phyloP scores from a whole-genome alignment of 2,888 invertebrate species.

The Dasypogon diadema region DNA sequence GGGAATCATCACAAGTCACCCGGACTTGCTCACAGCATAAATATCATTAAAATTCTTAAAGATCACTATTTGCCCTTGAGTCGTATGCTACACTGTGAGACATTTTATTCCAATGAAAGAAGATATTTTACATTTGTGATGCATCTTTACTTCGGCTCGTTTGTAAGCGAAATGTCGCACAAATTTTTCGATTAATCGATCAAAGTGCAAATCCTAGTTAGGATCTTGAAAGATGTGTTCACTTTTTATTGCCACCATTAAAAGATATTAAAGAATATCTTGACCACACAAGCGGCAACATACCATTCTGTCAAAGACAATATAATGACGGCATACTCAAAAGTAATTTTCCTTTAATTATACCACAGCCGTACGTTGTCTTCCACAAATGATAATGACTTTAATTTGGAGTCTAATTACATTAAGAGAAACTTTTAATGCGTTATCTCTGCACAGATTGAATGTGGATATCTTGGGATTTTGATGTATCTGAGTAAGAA shows the following conservation, averaged over 20 bases:
- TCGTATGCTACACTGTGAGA: neutral
- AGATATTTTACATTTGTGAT: neutral
- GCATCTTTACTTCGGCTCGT: neutral
- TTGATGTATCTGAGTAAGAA: too few relatives aligned
- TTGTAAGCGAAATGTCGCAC: neutral
- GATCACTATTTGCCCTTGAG: neutral
- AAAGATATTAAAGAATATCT: neutral
- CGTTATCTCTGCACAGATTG: neutral
- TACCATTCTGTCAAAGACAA: neutral
- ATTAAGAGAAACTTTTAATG: neutral
- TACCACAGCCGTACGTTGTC: neutral
- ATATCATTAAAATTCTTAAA: slow-evolving; percentile 1
- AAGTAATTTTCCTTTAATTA: neutral
- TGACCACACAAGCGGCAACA: neutral
- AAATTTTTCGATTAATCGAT: neutral
- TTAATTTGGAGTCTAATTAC: neutral
- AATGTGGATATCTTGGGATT: neutral
- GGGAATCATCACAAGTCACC: neutral
- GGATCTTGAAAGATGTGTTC: neutral
- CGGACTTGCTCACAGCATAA: neutral
- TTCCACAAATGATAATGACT: neutral
- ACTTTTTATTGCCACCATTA: neutral
- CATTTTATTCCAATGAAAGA: neutral
- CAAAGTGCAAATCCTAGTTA: neutral
- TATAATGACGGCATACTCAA: neutral